phyloP scores from a whole-genome alignment of 2,797 vertebrate species.

The Gobionotothen gibberifrons region DNA sequence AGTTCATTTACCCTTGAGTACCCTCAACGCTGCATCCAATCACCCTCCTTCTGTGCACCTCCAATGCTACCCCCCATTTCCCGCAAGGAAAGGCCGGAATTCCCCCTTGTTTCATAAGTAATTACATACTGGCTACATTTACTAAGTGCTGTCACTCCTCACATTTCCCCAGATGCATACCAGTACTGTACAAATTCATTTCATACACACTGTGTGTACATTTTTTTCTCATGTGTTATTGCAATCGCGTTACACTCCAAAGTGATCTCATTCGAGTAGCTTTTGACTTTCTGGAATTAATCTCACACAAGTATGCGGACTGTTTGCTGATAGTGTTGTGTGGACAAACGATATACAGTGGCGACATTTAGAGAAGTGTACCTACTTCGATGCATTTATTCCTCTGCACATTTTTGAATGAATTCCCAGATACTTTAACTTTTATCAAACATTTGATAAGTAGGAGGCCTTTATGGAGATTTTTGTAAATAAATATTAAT shows the following conservation, averaged over 20 bases:
- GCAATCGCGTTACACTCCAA: background rate
- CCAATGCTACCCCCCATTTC: conserved; percentile 52
- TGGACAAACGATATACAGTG: background rate
- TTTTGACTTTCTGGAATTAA: background rate
- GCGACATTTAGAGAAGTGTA: background rate
- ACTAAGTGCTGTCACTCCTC: conserved; percentile 67
- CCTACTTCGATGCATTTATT: background rate
- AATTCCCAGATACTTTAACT: background rate
- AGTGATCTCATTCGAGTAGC: background rate
- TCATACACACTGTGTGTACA: conserved; percentile 7
- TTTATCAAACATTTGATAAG: background rate
- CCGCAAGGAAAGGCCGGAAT: conserved; percentile 71
- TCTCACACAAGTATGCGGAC: background rate
- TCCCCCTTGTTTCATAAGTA: conserved; percentile 73
- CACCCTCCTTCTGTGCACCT: conserved; percentile 72
- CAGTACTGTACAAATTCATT: conserved; percentile 44
- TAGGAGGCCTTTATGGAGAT: background rate
- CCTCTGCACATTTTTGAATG: background rate
- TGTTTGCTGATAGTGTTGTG: background rate
- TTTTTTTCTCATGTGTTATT: conserved; percentile 21
- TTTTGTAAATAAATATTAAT: background rate
- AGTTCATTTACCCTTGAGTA: conserved; percentile 74
- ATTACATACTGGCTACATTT: conserved; percentile 75
- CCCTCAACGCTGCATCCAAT: conserved; percentile 66
- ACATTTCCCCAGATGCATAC: conserved; percentile 55